Evolutionary conservation across 2,113 vertebrate species (phyloP), one percentile per base, ranked within the genome.

Genomic region (Mustela nigripes): DNA sequence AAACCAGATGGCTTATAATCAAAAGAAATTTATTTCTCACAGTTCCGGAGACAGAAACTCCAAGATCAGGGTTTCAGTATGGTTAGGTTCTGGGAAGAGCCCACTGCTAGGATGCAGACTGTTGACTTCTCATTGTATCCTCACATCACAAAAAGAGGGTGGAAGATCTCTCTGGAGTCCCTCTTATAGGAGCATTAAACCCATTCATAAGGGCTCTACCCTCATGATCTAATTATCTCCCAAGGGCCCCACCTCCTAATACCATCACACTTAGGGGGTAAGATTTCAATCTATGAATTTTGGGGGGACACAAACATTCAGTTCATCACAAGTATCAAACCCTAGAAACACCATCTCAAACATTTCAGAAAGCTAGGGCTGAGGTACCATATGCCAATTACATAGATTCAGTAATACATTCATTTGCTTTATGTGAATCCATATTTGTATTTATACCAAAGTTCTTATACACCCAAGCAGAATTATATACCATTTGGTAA

Each of bases 401-500:
- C 76, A 83, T 33, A 82, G 31, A 95, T 88, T 36, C 24, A 42
- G 74, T 42, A 79, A 90, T n/a, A 9, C 36, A 74, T 80, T 74
- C 10, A 15, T 26, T 97, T 85, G 82, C n/a, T 95, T 94, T 95
- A 89, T 94, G 22, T 42, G 28, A 93, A 45, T 80, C 12, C 9
- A 16, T 39, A 39, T 78, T 95, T 96, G 24, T 96, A 56, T 89
- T 96, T 95, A 63, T 36, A 88, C 76, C 42, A 48, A 83, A 45
- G 14, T 74, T 89, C 79, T 96, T 79, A n/a, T 63, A 78, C 11
- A 31, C 97, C 50, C 36, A 56, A 84, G n/a, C 42, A 82, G 88
- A 97, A 94, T 95, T 95, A 92, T 81, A 22, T 78, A 89, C 48
- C 69, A 53, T 1, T 97, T 87, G 69, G 89, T 92, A 98, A 98